Evolutionary conservation across 2,888 invertebrate genomes (phyloP).

Genomic region (Bedellia somnulentella): DNA sequence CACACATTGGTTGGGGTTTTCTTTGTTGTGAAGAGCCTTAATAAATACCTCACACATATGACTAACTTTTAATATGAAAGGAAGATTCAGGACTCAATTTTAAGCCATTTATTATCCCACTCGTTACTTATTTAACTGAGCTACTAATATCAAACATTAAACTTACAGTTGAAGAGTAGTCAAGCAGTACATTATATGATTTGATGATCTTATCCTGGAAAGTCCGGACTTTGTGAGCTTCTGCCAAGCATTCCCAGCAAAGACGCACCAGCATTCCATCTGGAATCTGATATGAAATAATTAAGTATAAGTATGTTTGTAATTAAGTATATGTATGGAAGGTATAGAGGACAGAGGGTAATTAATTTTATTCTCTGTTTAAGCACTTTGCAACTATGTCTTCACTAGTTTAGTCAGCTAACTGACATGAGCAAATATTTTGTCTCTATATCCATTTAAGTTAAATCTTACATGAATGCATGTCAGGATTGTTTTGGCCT

Average conservation of each 20-base stretch:
- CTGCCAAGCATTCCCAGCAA: conserved; percentile 43
- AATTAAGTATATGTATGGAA: neutral
- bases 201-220: conserved; percentile 25
- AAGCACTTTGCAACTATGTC: neutral
- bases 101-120: no score
- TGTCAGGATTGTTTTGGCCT: no score
- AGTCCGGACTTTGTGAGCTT: conserved; percentile 15
- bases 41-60: no score
- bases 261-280: conserved; percentile 36
- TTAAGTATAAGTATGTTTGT: neutral
- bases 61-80: no score
- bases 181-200: conserved; percentile 26
- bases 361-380: neutral
- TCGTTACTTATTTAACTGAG: no score
- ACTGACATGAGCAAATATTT: conserved; percentile 33
- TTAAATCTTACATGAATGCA: no score
- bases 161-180: conserved; percentile 32
- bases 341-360: neutral
- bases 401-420: conserved; percentile 5
- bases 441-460: no score
- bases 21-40: no score
- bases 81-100: no score
- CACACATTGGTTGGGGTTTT: no score
- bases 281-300: conserved; percentile 22
- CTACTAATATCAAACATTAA: no score